Evolutionary conservation across 2,888 invertebrate species (phyloP), one percentile per base, ranked within the genome.

Genomic region (Andrena trimmerana): DNA sequence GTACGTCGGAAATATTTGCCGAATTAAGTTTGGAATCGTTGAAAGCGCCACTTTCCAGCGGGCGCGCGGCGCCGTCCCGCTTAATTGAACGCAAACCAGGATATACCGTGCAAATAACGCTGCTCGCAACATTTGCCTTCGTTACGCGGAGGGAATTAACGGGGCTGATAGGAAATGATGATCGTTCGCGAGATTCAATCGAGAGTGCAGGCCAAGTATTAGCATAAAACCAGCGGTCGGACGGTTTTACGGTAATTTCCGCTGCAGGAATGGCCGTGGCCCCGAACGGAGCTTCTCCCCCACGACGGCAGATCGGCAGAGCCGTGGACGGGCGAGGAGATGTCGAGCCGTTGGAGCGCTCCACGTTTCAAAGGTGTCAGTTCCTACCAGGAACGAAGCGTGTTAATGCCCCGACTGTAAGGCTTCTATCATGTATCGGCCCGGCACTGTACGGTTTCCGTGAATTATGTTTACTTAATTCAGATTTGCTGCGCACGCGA

Each of bases 341-440:
- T 5, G 54, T 33, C 54, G 54, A 54, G 54, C 8, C 48, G 27
- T 36, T 54, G 24, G 31, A 33, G 54, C 54, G 52, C 42, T 42
- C 42, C 42, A 42, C 50, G 69, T 67, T 81, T 71, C 75, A 63
- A 78, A 84, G 63, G 84, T 73, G 84, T 81, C 84, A 57, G 60
- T 57, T 77, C 65, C 52, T 54, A 71, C 73, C 29, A 36, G 75
- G 70, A 59, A 24, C 71, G 60, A 71, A 84, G 79, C 74, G 84
- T 84, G 83, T 85, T 90, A 91, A 91, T 89, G 79, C 89, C 79
- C 31, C 70, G 68, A 4, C 66, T 83, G 88, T 78, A 86, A 87
- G 92, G 90, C 88, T 92, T 92, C 92, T 90, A 92, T 92, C 90
- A 88, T 81, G 88, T 90, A 91, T 91, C 89, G 88, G 85, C 83